phyloP scores from a whole-genome alignment of 2,888 invertebrate species.

The Zaprionus bogoriensis region DNA sequence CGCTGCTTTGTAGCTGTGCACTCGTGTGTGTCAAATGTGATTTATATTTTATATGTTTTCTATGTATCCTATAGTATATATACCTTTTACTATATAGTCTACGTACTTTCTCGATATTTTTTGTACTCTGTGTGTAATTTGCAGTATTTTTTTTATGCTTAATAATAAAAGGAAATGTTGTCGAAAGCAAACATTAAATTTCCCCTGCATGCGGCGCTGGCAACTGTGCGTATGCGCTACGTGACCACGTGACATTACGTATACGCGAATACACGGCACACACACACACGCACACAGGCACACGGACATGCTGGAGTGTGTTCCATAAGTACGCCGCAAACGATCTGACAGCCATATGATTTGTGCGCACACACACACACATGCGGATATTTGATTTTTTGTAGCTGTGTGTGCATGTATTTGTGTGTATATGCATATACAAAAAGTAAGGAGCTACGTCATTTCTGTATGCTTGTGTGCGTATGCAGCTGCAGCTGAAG shows the following conservation, averaged over 20 bases:
- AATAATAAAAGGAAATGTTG: slow-evolving; percentile 39
- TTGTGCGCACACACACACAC: slow-evolving; percentile 10
- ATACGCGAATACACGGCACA: background rate
- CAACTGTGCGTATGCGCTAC: slow-evolving; percentile 49
- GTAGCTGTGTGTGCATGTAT: background rate
- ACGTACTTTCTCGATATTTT: background rate
- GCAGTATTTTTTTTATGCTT: slow-evolving; percentile 25
- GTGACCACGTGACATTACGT: slow-evolving; percentile 38
- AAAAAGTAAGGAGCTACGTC: slow-evolving; percentile 9
- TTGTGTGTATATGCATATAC: background rate
- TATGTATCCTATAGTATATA: slow-evolving; percentile 3
- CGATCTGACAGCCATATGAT: slow-evolving; percentile 39
- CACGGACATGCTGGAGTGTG: background rate
- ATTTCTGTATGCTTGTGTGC: background rate
- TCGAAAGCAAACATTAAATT: slow-evolving; percentile 43
- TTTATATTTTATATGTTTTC: slow-evolving; percentile 29
- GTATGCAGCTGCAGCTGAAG: background rate
- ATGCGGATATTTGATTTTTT: slow-evolving; percentile 39
- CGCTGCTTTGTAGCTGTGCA: slow-evolving; percentile 22
- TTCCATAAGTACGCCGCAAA: slow-evolving; percentile 16
- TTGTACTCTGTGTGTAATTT: slow-evolving; percentile 3
- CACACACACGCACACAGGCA: background rate
- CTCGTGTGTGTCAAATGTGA: slow-evolving; percentile 40
- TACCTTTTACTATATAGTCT: background rate
- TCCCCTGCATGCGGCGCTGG: slow-evolving; percentile 11